Evolutionary conservation across 2,113 vertebrate genomes (phyloP).

Genomic region (Buteo buteo): DNA sequence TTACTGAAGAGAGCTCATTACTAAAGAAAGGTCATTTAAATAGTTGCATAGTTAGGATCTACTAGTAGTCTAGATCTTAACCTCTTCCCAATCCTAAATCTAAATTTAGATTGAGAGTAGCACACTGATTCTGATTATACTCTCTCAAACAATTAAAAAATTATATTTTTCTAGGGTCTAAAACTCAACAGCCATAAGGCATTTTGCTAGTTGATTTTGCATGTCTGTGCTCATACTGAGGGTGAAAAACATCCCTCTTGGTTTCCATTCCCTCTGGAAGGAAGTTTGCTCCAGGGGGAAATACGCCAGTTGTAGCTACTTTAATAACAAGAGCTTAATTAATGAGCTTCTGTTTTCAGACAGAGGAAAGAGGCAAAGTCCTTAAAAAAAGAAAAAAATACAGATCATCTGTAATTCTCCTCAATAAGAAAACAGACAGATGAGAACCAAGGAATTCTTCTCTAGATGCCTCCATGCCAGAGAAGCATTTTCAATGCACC

Average conservation of each 20-base stretch:
- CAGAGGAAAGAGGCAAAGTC: neutral
- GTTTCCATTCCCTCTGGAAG: neutral
- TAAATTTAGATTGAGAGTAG: neutral
- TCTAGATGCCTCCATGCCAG: neutral
- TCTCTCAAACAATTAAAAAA: neutral
- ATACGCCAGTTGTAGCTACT: neutral
- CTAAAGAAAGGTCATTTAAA: neutral
- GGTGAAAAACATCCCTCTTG: neutral
- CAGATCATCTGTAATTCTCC: neutral
- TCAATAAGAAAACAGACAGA: neutral
- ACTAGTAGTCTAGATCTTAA: neutral
- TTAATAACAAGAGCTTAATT: neutral
- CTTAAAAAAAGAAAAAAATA: neutral
- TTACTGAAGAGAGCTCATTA: neutral
- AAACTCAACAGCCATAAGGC: neutral
- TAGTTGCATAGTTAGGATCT: neutral
- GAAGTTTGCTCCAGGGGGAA: neutral
- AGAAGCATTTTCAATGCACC: neutral
- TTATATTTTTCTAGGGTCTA: neutral
- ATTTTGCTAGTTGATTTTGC: neutral
- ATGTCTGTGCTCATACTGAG: neutral
- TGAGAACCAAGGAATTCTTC: neutral
- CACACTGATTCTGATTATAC: neutral
- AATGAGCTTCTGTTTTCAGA: neutral
- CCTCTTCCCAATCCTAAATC: neutral